These are phyloP conservation scores for Bostrychus sinensis DNA, from an alignment of 2,113 vertebrate genomes.

Conservation along the genomic window DNA sequence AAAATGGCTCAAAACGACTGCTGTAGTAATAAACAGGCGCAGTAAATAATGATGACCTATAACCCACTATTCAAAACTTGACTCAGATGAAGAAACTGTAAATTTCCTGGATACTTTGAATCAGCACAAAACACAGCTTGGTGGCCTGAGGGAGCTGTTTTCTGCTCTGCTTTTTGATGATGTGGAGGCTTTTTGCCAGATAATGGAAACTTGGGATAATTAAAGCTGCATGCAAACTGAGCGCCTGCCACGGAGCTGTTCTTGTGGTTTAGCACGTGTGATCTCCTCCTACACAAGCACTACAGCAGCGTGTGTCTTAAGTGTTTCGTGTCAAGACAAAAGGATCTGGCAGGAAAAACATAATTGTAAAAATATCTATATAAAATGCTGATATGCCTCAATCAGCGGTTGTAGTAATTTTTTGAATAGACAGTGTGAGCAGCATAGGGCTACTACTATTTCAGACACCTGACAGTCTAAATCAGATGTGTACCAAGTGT, in stretches of 20 bases:
- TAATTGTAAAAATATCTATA: not conserved
- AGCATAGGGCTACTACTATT: not conserved
- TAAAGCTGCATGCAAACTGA: conserved; percentile 39
- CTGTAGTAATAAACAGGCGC: not conserved
- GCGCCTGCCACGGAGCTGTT: conserved; percentile 1
- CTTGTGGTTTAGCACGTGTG: conserved; percentile 31
- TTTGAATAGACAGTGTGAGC: not conserved
- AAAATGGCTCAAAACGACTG: not conserved
- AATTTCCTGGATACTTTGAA: conserved; percentile 16
- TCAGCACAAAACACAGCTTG: conserved; percentile 12
- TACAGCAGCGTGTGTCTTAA: not conserved
- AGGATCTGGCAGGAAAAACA: not conserved
- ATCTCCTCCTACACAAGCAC: conserved; percentile 23
- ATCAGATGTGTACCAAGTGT: too few species aligned
- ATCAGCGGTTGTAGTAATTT: not conserved
- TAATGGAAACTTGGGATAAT: conserved; percentile 48
- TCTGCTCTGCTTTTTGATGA: conserved; percentile 50
- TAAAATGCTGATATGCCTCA: not conserved
- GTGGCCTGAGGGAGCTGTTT: conserved; percentile 6
- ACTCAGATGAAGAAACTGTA: conserved; percentile 21
- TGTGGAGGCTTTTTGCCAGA: conserved; percentile 32
- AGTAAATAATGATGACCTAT: conserved; percentile 6
- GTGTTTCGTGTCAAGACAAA: not conserved
- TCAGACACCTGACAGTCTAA: too few species aligned
- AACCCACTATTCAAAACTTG: conserved; percentile 11